Evolutionary conservation across 1,140 invertebrate genomes (phyloP).

Genomic region (Bombus confusus): DNA sequence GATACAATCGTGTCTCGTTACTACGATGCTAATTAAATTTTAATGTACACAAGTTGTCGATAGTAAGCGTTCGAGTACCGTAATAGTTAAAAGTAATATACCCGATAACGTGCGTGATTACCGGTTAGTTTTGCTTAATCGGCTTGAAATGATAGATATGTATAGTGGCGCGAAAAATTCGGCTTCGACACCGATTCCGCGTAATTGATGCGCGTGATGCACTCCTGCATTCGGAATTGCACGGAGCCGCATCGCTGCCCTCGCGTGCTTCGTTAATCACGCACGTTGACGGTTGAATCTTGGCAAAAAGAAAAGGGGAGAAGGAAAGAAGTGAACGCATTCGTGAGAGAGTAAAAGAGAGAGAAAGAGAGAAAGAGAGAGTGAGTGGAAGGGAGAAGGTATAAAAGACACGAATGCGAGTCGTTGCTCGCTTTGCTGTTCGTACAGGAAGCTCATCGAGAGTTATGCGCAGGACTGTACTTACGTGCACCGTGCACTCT

Average conservation of each 20-base stretch:
- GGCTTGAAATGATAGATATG: background rate
- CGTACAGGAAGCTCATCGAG: conserved; percentile 4
- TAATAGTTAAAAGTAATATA: no score
- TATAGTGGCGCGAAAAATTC: conserved; percentile 20
- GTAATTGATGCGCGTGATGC: conserved; percentile 30
- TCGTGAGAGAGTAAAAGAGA: background rate
- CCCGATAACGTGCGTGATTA: background rate
- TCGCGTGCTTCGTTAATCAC: conserved; percentile 55
- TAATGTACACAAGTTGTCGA: no score
- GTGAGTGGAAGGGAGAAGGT: background rate
- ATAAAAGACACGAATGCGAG: conserved; percentile 8
- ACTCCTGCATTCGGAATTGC: conserved; percentile 12
- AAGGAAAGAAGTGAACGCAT: background rate
- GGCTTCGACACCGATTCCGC: background rate
- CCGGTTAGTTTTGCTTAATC: background rate
- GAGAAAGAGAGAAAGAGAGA: background rate
- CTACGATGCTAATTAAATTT: no score
- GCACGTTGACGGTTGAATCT: conserved; percentile 57
- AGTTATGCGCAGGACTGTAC: conserved; percentile 57
- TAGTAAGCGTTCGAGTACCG: no score
- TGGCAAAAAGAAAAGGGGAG: conserved; percentile 28
- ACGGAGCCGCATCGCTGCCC: conserved; percentile 9
- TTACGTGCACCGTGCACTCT: conserved; percentile 49
- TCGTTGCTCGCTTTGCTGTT: conserved; percentile 25
- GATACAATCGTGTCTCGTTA: no score